Evolutionary conservation across 2,888 invertebrate genomes (phyloP), one percentile per base, ranked within the genome.

Genomic region (Ochropleura plecta): DNA sequence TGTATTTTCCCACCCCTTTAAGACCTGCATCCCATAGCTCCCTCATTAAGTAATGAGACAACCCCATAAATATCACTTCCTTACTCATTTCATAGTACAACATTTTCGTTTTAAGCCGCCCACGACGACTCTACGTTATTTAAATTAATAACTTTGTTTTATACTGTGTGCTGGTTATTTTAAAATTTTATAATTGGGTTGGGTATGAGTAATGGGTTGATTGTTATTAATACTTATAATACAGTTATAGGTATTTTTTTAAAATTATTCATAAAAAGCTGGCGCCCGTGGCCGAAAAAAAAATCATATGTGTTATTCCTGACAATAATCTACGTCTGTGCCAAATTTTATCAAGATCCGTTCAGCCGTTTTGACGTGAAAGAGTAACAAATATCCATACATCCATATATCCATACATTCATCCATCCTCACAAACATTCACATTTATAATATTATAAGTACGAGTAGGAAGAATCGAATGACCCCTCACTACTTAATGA

Each of bases 91-190:
- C 91, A 89, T 87, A 91, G 90, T 91, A 96, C 96, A 96, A 93
- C 93, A 94, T 95, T 96, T 96, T 95, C 95, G 90, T 96, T 96
- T 96, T 96, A 96, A 95, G 93, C 91, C 89, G 73, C 48, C 89
- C 82, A 88, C 86, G 93, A 93, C 94, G 92, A 86, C 91, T 91
- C 90, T 91, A 92, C 92, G 94, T 92, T 94, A 95, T 95, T 95
- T 95, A 95, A 94, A 93, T 91, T 86, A 83, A 84, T 88, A 86
- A 84, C 73, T 87, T 76, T 80, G 78, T 79, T 86, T 86, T 73
- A 63, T 70, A 69, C 62, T 46, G 40, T 68, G 55, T 62, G 67
- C 69, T 12, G 48, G 46, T 72, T 68, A 30, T 63, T 76, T 78
- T 78, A 65, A 70, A 76, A 64, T 55, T 64, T 72, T 16, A 4